These are phyloP conservation scores for Gorsachius goisagi DNA, from an alignment of 2,113 vertebrate species.

Conservation along the genomic window DNA sequence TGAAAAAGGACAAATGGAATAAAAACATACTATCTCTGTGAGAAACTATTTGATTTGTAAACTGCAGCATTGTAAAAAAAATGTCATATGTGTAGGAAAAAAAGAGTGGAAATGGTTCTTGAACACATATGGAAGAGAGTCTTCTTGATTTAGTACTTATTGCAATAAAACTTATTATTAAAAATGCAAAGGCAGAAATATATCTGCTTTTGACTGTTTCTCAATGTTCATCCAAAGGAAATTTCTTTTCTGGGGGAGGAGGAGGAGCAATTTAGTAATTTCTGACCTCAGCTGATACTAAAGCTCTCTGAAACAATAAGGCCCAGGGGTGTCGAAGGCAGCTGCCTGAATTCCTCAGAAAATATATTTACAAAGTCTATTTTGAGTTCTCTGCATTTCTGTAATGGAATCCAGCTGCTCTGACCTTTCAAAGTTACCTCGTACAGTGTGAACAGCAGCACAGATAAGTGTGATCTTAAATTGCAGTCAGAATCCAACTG, in stretches of 20 bases:
- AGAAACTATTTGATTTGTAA: constrained; percentile 69
- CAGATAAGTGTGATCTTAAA: constrained; percentile 67
- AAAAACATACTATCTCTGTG: constrained; percentile 65
- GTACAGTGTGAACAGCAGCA: constrained; percentile 73
- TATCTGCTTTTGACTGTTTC: constrained; percentile 63
- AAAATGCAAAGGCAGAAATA: constrained; percentile 62
- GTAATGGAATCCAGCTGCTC: constrained; percentile 78
- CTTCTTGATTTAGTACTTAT: constrained; percentile 60
- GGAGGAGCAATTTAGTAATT: constrained; percentile 63
- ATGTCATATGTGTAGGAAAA: constrained; percentile 36
- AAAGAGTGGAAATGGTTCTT: constrained; percentile 43
- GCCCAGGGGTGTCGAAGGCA: constrained; percentile 58
- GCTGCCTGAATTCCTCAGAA: constrained; percentile 77
- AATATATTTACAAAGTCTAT: constrained; percentile 70
- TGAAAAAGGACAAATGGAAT: constrained; percentile 72
- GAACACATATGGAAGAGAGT: constrained; percentile 43
- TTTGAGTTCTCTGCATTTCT: constrained; percentile 65
- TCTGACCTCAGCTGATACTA: constrained; percentile 72
- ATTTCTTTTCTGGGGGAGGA: constrained; percentile 55
- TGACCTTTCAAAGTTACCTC: constrained; percentile 71
- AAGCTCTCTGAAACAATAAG: constrained; percentile 71
- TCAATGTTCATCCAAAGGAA: constrained; percentile 66
- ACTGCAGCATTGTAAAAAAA: constrained; percentile 64
- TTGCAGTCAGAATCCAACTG: constrained; percentile 60
- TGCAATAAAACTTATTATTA: constrained; percentile 69